Evolutionary conservation across 2,888 invertebrate genomes (phyloP).

Genomic region (Cheilosia impressa): DNA sequence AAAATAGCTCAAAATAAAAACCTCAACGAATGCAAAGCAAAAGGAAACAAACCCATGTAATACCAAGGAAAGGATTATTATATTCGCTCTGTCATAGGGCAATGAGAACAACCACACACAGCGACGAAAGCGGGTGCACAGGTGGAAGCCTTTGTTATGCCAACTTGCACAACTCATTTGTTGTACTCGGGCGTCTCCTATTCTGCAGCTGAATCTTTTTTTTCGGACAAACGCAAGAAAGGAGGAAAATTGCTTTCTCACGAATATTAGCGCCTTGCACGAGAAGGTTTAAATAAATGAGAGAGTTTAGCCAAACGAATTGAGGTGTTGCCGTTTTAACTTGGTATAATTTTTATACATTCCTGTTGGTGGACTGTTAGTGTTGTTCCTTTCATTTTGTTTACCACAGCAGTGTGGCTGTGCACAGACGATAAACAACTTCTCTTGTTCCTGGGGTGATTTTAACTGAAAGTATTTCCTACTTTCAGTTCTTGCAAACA

Average conservation of each 20-base stretch:
- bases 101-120: conserved; percentile 28
- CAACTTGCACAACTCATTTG: not conserved
- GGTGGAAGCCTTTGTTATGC: conserved; percentile 50
- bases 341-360: not conserved
- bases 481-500: no score
- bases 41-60: not conserved
- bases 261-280: conserved; percentile 64
- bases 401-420: no score
- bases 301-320: conserved; percentile 49
- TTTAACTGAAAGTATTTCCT: no score
- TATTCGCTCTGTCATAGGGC: conserved; percentile 58
- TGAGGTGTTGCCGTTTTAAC: conserved; percentile 44
- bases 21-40: conserved; percentile 5
- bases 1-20: conserved; percentile 15
- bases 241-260: conserved; percentile 63
- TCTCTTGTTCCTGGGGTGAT: no score
- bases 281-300: conserved; percentile 63
- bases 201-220: conserved; percentile 21
- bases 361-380: no score
- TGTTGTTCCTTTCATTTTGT: no score
- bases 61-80: conserved; percentile 54
- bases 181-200: not conserved
- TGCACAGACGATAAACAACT: no score
- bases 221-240: conserved; percentile 42
- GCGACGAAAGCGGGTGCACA: conserved; percentile 44